Evolutionary conservation across 2,113 vertebrate genomes (phyloP).

Genomic region (Phodopus roborovskii): DNA sequence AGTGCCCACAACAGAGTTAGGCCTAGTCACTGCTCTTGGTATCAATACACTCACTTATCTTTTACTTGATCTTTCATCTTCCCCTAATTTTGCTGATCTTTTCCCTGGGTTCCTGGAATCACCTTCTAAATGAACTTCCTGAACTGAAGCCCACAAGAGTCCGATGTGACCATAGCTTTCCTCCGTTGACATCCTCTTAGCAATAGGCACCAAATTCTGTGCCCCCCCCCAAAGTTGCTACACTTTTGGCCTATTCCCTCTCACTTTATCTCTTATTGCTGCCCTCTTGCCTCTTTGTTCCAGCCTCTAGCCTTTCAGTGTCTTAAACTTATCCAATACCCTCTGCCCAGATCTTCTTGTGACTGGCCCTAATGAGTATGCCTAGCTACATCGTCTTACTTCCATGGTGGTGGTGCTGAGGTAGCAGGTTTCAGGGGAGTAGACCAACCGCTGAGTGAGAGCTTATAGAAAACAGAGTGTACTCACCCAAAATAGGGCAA

Average conservation of each 20-base stretch:
- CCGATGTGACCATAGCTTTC: background rate
- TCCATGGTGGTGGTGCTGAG: background rate
- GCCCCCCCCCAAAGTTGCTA: background rate
- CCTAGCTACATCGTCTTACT: background rate
- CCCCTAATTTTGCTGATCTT: background rate
- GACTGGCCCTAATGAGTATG: rapidly evolving
- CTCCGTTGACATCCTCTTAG: background rate
- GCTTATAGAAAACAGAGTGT: background rate
- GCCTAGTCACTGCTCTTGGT: background rate
- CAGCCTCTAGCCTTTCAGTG: background rate
- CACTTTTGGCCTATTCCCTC: background rate
- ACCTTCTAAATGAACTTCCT: background rate
- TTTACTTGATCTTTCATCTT: background rate
- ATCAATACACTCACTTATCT: background rate
- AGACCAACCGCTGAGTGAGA: background rate
- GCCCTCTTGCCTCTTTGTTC: background rate
- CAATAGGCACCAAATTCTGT: background rate
- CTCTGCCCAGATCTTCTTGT: background rate
- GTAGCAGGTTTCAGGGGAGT: background rate
- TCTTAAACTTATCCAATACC: background rate
- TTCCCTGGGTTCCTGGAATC: background rate
- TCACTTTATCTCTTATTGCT: background rate
- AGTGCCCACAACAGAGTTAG: background rate
- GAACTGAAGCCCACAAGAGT: background rate
- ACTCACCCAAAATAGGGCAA: background rate